These are phyloP conservation scores for Polyergus mexicanus DNA, from an alignment of 1,140 invertebrate genomes.

Conservation along the genomic window DNA sequence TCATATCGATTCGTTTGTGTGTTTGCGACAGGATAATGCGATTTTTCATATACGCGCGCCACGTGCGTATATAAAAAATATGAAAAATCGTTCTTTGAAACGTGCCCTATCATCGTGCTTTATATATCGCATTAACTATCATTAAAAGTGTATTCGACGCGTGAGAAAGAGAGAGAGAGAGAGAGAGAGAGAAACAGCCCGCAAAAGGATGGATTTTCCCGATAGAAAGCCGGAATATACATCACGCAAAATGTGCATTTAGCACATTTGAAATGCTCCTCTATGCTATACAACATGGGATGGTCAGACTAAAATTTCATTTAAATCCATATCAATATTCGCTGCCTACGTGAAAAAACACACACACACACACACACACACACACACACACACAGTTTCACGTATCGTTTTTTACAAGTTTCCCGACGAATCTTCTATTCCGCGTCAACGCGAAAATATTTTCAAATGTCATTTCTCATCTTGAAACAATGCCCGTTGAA, in stretches of 20 bases:
- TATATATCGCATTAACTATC: neutral
- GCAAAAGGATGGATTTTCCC: neutral
- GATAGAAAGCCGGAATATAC: neutral
- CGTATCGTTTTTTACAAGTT: neutral
- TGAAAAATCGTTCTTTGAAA: constrained; percentile 7
- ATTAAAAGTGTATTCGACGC: neutral
- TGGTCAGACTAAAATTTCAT: neutral
- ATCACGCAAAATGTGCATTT: neutral
- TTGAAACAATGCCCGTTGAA: neutral
- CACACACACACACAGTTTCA: too few species aligned
- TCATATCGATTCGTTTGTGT: constrained; percentile 23
- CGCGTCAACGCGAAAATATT: neutral
- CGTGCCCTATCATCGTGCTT: neutral
- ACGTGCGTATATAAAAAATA: neutral
- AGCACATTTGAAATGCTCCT: neutral
- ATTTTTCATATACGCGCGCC: too few species aligned
- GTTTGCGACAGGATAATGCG: neutral
- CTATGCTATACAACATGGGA: neutral
- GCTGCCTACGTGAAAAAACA: too few species aligned
- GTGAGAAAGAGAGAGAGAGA: too few species aligned
- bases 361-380: too few species aligned
- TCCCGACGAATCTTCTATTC: neutral
- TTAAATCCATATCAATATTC: constrained; percentile 6
- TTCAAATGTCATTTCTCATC: neutral
- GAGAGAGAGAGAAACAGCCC: neutral